phyloP scores from a whole-genome alignment of 2,888 invertebrate genomes.

The Habroteleia sp. region DNA sequence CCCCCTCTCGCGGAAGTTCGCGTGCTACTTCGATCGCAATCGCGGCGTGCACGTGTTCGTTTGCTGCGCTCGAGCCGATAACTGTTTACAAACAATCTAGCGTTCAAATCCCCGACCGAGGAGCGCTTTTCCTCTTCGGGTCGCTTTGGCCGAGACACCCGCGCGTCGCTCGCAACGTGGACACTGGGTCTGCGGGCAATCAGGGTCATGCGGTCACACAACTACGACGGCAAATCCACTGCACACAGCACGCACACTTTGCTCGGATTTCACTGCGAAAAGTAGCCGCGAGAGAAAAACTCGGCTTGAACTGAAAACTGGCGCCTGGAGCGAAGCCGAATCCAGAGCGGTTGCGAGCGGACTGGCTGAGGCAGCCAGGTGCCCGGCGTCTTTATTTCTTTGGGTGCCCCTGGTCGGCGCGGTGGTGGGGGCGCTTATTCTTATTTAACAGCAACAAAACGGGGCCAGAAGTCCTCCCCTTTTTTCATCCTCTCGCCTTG shows the following conservation, averaged over 20 bases:
- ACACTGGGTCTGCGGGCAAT: constrained; percentile 11
- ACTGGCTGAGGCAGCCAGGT: constrained; percentile 78
- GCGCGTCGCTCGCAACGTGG: not conserved
- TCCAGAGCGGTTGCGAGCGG: constrained; percentile 70
- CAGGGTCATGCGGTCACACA: constrained; percentile 48
- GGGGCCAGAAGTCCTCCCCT: constrained; percentile 66
- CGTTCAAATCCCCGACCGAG: not conserved
- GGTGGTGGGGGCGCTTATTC: constrained; percentile 75
- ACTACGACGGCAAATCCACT: constrained; percentile 57
- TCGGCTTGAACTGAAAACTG: not conserved
- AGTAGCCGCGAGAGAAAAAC: constrained; percentile 3
- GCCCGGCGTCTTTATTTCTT: constrained; percentile 80
- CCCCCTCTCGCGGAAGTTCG: constrained; percentile 9
- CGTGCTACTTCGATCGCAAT: constrained; percentile 47
- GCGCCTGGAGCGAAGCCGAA: not conserved
- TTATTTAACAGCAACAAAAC: constrained; percentile 77
- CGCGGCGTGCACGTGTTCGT: constrained; percentile 47
- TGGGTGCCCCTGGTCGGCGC: constrained; percentile 69
- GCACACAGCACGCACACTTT: constrained; percentile 67
- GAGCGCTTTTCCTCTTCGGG: not conserved
- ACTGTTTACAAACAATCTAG: constrained; percentile 40
- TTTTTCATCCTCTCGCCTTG: constrained; percentile 35
- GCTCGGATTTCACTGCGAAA: constrained; percentile 5
- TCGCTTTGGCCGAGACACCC: too few species aligned
- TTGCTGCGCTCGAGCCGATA: constrained; percentile 2